phyloP scores from a whole-genome alignment of 2,797 vertebrate genomes.

The Hippopotamyrus pictus region DNA sequence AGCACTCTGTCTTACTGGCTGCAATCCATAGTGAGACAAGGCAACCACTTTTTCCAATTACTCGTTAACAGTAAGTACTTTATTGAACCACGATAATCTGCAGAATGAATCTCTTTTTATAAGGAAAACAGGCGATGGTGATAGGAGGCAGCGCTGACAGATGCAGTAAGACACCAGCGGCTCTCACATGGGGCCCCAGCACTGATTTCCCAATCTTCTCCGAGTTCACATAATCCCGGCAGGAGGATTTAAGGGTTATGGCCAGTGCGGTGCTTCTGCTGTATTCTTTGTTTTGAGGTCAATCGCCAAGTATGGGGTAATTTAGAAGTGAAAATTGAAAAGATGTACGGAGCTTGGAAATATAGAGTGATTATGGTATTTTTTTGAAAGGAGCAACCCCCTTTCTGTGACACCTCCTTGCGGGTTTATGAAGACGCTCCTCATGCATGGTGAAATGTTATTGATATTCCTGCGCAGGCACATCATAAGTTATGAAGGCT shows the following conservation, averaged over 20 bases:
- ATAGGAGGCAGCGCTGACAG: slow-evolving; percentile 55
- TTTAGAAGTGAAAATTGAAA: slow-evolving; percentile 37
- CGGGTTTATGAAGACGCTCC: not conserved
- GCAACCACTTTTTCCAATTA: slow-evolving; percentile 45
- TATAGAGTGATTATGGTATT: not conserved
- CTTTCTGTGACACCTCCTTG: not conserved
- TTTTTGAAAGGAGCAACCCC: not conserved
- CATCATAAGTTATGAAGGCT: not conserved
- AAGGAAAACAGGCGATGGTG: slow-evolving; percentile 42
- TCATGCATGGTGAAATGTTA: not conserved
- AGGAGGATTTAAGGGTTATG: slow-evolving; percentile 59
- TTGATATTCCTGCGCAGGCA: not conserved
- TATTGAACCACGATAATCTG: slow-evolving; percentile 57
- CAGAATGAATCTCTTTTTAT: slow-evolving; percentile 61
- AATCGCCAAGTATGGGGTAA: slow-evolving; percentile 43
- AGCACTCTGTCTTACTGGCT: slow-evolving; percentile 40
- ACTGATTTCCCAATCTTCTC: slow-evolving; percentile 58
- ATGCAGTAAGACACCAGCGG: slow-evolving; percentile 32
- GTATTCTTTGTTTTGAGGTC: slow-evolving; percentile 50
- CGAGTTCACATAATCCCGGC: slow-evolving; percentile 61
- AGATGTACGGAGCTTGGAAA: not conserved
- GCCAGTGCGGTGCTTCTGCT: slow-evolving; percentile 41
- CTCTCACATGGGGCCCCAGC: slow-evolving; percentile 30
- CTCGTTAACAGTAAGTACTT: slow-evolving; percentile 56
- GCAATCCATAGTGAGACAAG: slow-evolving; percentile 38